Evolutionary conservation across 2,888 invertebrate species (phyloP).

Genomic region (Dynastes hyllus): DNA sequence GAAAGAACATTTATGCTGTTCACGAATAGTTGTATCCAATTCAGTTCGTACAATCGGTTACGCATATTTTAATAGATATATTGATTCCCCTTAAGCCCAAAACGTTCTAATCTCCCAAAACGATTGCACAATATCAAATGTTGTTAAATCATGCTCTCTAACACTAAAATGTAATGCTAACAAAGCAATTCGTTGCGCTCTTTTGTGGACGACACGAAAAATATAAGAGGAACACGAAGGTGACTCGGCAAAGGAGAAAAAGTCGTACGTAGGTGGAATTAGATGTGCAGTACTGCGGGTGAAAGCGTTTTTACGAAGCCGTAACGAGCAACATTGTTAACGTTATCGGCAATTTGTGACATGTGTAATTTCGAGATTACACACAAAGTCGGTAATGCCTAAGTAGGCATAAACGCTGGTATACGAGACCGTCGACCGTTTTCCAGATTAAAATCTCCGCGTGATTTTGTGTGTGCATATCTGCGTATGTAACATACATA

Average conservation of each 20-base stretch:
- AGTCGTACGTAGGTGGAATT: conserved; percentile 12
- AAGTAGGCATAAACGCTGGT: conserved; percentile 15
- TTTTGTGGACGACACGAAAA: neutral
- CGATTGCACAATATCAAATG: neutral
- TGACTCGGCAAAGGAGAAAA: neutral
- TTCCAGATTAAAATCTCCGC: conserved; percentile 26
- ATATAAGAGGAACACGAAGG: neutral
- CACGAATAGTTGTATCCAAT: neutral
- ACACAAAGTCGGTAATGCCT: conserved; percentile 22
- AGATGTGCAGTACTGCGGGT: neutral
- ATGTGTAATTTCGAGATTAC: conserved; percentile 36
- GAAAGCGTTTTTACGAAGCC: conserved; percentile 1
- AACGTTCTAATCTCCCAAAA: neutral
- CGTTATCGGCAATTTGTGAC: conserved; percentile 43
- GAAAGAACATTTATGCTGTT: no score
- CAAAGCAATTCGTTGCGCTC: conserved; percentile 7
- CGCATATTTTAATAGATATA: neutral
- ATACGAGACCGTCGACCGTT: conserved; percentile 10
- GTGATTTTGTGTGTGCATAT: neutral
- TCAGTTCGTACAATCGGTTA: neutral
- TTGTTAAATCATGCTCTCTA: neutral
- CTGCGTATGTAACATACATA: neutral
- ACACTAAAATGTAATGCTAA: neutral
- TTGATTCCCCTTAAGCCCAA: conserved; percentile 4
- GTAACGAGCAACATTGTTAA: conserved; percentile 31